Evolutionary conservation across 1,140 invertebrate species (phyloP).

Genomic region (Drosophila nikananu): DNA sequence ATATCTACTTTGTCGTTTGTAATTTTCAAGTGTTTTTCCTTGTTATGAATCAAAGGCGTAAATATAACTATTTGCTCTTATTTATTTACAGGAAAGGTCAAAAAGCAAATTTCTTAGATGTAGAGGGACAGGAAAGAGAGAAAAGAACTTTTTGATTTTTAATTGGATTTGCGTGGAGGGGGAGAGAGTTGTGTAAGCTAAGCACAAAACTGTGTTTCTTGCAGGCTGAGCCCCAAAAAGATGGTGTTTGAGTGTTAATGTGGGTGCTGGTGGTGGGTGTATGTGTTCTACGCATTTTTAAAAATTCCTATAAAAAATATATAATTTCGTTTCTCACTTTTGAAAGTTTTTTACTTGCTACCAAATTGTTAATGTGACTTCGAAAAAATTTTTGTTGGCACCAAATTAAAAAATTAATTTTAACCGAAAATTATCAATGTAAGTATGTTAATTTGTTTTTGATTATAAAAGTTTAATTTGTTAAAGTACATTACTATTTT

Average conservation of each 20-base stretch:
- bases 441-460: constrained; percentile 46
- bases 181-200: constrained; percentile 36
- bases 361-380: constrained; percentile 48
- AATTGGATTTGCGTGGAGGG: neutral
- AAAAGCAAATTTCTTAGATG: constrained; percentile 48
- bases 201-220: constrained; percentile 52
- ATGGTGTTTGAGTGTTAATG: constrained; percentile 30
- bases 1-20: constrained; percentile 35
- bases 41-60: constrained; percentile 66
- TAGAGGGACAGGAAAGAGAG: constrained; percentile 25
- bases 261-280: constrained; percentile 28
- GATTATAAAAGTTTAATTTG: constrained; percentile 41
- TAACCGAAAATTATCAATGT: constrained; percentile 44
- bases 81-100: constrained; percentile 65
- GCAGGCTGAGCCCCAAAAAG: constrained; percentile 57
- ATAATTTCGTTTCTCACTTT: constrained; percentile 63
- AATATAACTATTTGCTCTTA: constrained; percentile 69
- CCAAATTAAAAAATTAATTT: constrained; percentile 50
- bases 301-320: constrained; percentile 80
- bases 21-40: constrained; percentile 52
- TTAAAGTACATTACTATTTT: constrained; percentile 58
- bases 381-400: constrained; percentile 70
- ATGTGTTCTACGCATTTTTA: constrained; percentile 30
- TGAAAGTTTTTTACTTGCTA: constrained; percentile 51
- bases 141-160: constrained; percentile 16